Evolutionary conservation across 2,888 invertebrate genomes (phyloP), one percentile per base, ranked within the genome.

Genomic region (Alviniconcha strummeri): DNA sequence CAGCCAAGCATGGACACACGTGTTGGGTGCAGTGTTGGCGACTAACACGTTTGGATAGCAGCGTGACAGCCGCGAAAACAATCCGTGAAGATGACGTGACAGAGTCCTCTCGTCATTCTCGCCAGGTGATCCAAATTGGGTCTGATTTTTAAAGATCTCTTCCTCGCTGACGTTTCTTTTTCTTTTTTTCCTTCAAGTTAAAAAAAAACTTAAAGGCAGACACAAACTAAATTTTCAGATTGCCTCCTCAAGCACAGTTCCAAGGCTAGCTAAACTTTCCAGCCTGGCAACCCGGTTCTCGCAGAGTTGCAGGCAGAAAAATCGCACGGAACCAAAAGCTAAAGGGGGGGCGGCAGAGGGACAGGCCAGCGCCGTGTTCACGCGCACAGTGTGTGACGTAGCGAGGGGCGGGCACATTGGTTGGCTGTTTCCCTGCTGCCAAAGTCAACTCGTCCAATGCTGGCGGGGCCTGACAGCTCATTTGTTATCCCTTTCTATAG

Each of bases 401-500:
- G 81, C 64, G 83, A 86, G 81, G 83, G 84, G 85, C 83, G 84
- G 84, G 82, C 54, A 17, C 72, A 19, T 19, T 71, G 86, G 86
- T 79, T 83, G 55, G 79, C 67, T 72, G 74, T 80, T 82, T 84
- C 86, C 87, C 86, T 85, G 83, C 87, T 87, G 86, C 85, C 85
- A 84, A 82, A 87, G 87, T 87, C 85, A 86, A 85, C 87, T 87
- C 86, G 86, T 86, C 88, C 86, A 83, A 77, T 85, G 87, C 87
- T 85, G 86, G 87, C 84, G 85, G 84, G 77, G 85, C 85, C 85
- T 90, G 91, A 91, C 91, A 91, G 91, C 89, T 88, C 90, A 90
- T 91, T 90, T 90, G 90, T 90, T 90, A 89, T 87, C 86, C 85
- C 85, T 86, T 85, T 81, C 89, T 86, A 85, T 88, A 86, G 89